Evolutionary conservation across 2,113 vertebrate species (phyloP), one percentile per base, ranked within the genome.

Genomic region (Elachura formosa): DNA sequence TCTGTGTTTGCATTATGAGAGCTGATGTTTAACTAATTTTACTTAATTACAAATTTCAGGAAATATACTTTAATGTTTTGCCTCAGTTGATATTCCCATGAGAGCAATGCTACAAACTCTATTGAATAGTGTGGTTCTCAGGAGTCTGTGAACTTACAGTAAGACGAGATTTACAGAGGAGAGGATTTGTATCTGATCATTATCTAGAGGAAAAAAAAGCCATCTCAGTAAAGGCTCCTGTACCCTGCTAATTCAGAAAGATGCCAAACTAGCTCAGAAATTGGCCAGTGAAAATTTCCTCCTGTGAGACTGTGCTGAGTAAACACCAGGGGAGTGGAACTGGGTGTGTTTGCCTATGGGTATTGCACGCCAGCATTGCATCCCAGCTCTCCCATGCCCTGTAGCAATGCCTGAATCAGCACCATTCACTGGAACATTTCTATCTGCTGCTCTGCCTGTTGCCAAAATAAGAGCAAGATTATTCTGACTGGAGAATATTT

Each of bases 301-400:
- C 21, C 13, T 46, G 41, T 49, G 43, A 51, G 24, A 9, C 12
- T 12, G 28, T 17, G 36, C 25, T 68, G 24, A 76, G 34, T 4
- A 36, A 61, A 64, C 33, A 34, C 40, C 31, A n/a, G 40, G 18
- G 26, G 9, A 74, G 14, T 9, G n/a, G 33, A 33, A 25, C 34
- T 14, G 40, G 3, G 1, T 5, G 22, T 36, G 54, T 67, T 14
- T 66, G 41, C 29, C 75, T 2, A 0, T 0, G 36, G 48, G 23
- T 36, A 17, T 2, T 66, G 68, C 46, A 36, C 22, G 33, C 21
- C 51, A 69, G n/a, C 34, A 4, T 20, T 18, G 29, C 31, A 48
- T 8, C 18, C 19, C 43, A 23, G 52, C 5, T 5, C 13, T 36
- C 24, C 16, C 18, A 1, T 24, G 45, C 33, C 40, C 61, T 36